phyloP scores from a whole-genome alignment of 2,888 invertebrate genomes.

The Limenitis camilla region DNA sequence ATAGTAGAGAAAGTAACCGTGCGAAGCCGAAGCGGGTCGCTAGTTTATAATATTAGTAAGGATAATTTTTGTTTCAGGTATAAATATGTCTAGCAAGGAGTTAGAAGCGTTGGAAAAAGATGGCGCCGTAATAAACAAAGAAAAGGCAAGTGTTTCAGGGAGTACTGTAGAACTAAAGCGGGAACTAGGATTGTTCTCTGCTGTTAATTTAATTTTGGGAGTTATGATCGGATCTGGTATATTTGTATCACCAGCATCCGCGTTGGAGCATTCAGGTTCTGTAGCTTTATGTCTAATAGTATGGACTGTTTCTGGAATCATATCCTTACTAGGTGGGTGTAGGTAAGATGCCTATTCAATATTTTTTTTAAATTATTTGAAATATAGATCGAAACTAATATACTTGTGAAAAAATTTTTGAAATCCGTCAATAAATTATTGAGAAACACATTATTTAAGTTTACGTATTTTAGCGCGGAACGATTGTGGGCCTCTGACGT shows the following conservation, averaged over 20 bases:
- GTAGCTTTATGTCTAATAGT: slow-evolving; percentile 85
- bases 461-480: too few relatives aligned
- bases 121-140: slow-evolving; percentile 28
- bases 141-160: slow-evolving; percentile 33
- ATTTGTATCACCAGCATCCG: slow-evolving; percentile 87
- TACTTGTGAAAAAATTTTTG: too few relatives aligned
- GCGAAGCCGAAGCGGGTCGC: too few relatives aligned
- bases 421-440: too few relatives aligned
- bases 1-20: too few relatives aligned
- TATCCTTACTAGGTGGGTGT: slow-evolving; percentile 84
- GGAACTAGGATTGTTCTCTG: slow-evolving; percentile 86
- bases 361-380: too few relatives aligned
- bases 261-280: slow-evolving; percentile 84
- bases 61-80: slow-evolving; percentile 33
- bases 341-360: slow-evolving; percentile 47
- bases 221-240: slow-evolving; percentile 95
- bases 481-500: too few relatives aligned
- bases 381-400: too few relatives aligned
- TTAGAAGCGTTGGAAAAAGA: slow-evolving; percentile 36
- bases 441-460: too few relatives aligned
- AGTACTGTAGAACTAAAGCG: slow-evolving; percentile 79
- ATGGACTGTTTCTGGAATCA: slow-evolving; percentile 85
- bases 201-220: slow-evolving; percentile 86
- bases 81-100: slow-evolving; percentile 41
- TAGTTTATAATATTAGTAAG: too few relatives aligned